Evolutionary conservation across 2,888 invertebrate genomes (phyloP), one percentile per base, ranked within the genome.

Genomic region (Atrina japonica): DNA sequence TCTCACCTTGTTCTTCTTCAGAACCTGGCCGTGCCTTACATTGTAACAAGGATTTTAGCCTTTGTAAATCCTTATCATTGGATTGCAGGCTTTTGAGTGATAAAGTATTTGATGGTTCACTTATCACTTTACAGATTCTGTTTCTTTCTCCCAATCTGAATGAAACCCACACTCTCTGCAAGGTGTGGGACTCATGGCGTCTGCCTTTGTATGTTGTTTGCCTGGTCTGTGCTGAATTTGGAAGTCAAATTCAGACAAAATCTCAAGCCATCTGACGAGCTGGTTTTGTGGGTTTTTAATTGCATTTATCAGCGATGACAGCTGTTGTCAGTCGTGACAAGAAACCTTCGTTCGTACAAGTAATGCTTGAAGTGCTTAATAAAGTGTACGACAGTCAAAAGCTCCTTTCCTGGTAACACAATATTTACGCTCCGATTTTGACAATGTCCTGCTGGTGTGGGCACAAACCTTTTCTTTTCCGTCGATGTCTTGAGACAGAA

Each of bases 161-260:
- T 53, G 29, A 53, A 53, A 53, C 23, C 27, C 27, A 27, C 53
- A 53, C 18, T 53, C 5, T 27, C 9, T 53, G 21, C 18, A 49
- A n/a, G 61, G 61, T 6, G 49, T 16, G 14, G 49, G 29, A 50
- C 50, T 61, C n/a, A 61, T 2, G 14, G 61, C 61, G 49, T 61
- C 61, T 18, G 61, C 61, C 30, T 60, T 60, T 45, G 27, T 21
- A 47, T 60, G 60, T 16, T 30, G 60, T 18, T 14, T 30, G 16
- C 63, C 49, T 16, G 63, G 63, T 18, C 63, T 5, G 35, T 63
- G 63, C 29, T 35, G 50, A 14, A 63, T 50, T 35, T 63, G 29
- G 18, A 60, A 45, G 14, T 45, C 29, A 45, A 45, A 60, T 6
- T 43, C 29, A 25, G 27, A 27, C n/a, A 60, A 45, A 11, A 45